Evolutionary conservation across 2,113 vertebrate species (phyloP).

Genomic region (Oncorhynchus masou): DNA sequence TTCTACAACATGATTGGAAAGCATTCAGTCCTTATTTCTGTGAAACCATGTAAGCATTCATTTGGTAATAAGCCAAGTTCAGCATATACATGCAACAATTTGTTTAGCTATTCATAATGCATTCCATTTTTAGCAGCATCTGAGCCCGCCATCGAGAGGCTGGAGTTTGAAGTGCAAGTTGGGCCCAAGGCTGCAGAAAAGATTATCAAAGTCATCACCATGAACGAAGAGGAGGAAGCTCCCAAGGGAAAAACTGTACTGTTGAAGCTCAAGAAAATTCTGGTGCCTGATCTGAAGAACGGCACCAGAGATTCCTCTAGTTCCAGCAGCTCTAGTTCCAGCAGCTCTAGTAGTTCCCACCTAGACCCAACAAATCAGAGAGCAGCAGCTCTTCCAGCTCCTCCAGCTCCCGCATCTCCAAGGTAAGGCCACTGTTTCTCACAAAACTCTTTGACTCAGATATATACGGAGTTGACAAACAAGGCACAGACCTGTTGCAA

Average conservation of each 20-base stretch:
- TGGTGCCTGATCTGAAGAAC: conserved; percentile 47
- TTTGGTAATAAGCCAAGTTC: background rate
- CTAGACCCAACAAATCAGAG: background rate
- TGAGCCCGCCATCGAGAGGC: conserved; percentile 72
- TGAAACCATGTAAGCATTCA: conserved; percentile 70
- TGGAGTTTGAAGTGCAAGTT: conserved; percentile 75
- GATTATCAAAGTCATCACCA: conserved; percentile 62
- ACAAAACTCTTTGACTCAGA: background rate
- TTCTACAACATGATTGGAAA: conserved; percentile 71
- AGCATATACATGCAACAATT: background rate
- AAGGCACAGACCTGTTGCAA: background rate
- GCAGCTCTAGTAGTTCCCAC: background rate
- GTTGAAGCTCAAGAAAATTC: conserved; percentile 75
- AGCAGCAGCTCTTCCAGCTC: conserved; percentile 2
- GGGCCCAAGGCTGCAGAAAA: conserved; percentile 74
- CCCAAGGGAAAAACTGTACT: conserved; percentile 48
- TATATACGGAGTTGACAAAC: background rate
- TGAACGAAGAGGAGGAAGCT: conserved; percentile 51
- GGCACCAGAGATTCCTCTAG: conserved; percentile 28
- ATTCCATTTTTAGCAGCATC: conserved; percentile 48
- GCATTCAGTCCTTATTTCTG: conserved; percentile 56
- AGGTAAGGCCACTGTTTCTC: conserved; percentile 24
- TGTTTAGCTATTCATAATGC: background rate
- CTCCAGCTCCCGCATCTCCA: conserved; percentile 18
- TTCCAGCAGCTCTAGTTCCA: conserved; percentile 52